phyloP scores from a whole-genome alignment of 2,113 vertebrate genomes.

The Sigmodon hispidus region DNA sequence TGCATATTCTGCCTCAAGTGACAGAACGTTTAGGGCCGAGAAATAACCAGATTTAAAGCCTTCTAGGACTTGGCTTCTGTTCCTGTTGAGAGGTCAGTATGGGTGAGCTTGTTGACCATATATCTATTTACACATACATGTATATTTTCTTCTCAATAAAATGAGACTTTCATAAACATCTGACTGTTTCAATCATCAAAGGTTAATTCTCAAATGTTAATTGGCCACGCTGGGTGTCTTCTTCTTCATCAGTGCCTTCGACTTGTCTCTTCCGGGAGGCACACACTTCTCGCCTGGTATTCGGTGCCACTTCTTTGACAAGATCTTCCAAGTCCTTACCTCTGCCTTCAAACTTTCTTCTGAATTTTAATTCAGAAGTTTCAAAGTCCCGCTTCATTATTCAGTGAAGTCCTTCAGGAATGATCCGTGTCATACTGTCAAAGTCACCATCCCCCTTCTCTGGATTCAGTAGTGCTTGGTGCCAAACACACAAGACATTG shows the following conservation, averaged over 20 bases:
- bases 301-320: conserved; percentile 1
- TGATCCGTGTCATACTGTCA: background rate
- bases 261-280: background rate
- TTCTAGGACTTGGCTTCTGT: background rate
- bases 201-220: conserved; percentile 14
- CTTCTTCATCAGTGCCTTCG: background rate
- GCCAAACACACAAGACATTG: background rate
- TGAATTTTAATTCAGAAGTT: conserved; percentile 8
- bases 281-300: background rate
- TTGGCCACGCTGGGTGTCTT: background rate
- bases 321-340: background rate
- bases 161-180: background rate
- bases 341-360: background rate
- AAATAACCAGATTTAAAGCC: background rate
- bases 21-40: background rate
- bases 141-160: conserved; percentile 15
- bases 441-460: background rate
- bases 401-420: background rate
- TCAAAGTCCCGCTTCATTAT: background rate
- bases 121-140: conserved; percentile 35
- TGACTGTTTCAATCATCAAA: background rate
- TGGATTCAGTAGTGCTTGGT: background rate
- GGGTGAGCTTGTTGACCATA: background rate
- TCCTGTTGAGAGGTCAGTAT: background rate
- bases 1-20: background rate